These are phyloP conservation scores for Gymnothorax reevesii DNA, from an alignment of 2,797 vertebrate genomes.

Conservation along the genomic window DNA sequence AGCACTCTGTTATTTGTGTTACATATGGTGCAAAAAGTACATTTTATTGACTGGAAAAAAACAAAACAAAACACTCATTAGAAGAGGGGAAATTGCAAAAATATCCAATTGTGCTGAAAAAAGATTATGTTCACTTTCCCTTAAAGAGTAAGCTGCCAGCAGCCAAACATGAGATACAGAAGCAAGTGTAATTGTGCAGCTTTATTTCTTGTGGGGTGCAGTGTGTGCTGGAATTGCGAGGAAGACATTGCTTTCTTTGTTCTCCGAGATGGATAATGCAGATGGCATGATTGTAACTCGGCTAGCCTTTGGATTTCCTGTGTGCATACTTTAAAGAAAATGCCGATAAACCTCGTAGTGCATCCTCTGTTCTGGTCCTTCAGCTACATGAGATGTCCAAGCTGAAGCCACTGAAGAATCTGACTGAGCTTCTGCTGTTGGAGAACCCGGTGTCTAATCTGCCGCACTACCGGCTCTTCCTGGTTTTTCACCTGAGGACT, in stretches of 20 bases:
- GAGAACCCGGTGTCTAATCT: constrained; percentile 77
- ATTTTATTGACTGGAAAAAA: too few relatives aligned
- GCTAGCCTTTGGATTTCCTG: not conserved
- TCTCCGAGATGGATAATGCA: not conserved
- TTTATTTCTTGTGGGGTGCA: not conserved
- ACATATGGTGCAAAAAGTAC: too few relatives aligned
- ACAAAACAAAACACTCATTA: too few relatives aligned
- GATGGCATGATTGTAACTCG: not conserved
- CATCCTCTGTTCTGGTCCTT: constrained; percentile 20
- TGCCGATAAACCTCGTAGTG: not conserved
- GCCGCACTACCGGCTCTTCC: constrained; percentile 77
- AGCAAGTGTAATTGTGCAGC: not conserved
- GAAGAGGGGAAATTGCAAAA: too few relatives aligned
- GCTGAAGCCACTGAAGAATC: constrained; percentile 77
- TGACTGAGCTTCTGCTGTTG: constrained; percentile 73
- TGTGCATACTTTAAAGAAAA: not conserved
- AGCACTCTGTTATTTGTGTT: too few relatives aligned
- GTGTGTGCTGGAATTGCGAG: not conserved
- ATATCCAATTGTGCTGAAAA: too few relatives aligned
- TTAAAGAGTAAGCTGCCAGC: not conserved
- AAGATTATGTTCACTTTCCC: too few relatives aligned
- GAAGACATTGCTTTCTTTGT: not conserved
- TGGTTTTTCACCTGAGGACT: constrained; percentile 79
- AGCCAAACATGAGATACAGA: not conserved
- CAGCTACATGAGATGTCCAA: constrained; percentile 80